Conservation (phyloP, 2,888 invertebrate genomes). For the Drosophila putrida region DNA sequence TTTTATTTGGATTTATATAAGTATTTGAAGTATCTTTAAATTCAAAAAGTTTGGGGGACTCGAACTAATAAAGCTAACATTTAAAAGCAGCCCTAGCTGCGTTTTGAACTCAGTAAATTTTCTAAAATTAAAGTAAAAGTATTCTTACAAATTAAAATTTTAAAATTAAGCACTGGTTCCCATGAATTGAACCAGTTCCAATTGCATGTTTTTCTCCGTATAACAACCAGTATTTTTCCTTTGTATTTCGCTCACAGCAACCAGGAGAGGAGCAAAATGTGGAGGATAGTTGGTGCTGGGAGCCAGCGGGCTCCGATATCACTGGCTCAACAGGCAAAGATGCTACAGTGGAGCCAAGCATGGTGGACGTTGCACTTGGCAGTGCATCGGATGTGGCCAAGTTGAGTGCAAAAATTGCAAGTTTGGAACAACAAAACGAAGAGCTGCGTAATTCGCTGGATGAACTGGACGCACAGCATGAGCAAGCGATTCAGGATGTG, state of each 20-base stretch:
- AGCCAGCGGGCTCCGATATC: conserved; percentile 76
- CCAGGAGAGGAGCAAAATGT: conserved; percentile 70
- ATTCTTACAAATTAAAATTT: not conserved
- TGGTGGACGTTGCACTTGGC: conserved; percentile 60
- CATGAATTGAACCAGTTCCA: not conserved
- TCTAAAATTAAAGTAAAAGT: not conserved
- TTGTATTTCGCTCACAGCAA: conserved; percentile 53
- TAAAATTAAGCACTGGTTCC: not conserved
- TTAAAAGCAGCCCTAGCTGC: not conserved
- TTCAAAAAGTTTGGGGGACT: not conserved
- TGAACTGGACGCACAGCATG: conserved; percentile 91
- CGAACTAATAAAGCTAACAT: not conserved
- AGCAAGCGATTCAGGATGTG: conserved; percentile 88
- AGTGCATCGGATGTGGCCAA: conserved; percentile 34
- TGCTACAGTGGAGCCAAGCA: not conserved
- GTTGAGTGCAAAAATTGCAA: conserved; percentile 86
- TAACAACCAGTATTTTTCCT: not conserved
- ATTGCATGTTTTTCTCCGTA: not conserved
- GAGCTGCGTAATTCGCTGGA: conserved; percentile 87
- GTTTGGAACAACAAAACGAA: conserved; percentile 85
- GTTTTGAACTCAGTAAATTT: not conserved
- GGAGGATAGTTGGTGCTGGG: conserved; percentile 86
- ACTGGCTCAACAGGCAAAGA: conserved; percentile 32
- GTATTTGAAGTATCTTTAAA: too few relatives aligned
- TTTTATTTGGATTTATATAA: too few relatives aligned